phyloP scores from a whole-genome alignment of 2,797 vertebrate genomes.

The Anabacerthia variegaticeps region DNA sequence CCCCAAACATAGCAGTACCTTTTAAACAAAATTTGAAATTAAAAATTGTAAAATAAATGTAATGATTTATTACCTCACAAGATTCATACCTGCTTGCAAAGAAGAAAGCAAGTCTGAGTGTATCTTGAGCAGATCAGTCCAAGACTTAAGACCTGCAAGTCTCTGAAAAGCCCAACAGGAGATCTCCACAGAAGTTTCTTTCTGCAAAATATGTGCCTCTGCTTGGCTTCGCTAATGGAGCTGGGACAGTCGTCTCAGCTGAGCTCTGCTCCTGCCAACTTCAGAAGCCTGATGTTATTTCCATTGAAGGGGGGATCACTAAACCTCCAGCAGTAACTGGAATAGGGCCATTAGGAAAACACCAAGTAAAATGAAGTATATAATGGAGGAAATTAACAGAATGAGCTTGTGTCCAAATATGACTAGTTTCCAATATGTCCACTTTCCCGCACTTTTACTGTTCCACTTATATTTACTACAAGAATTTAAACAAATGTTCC shows the following conservation, averaged over 20 bases:
- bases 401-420: background rate
- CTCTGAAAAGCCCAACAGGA: background rate
- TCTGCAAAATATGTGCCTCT: background rate
- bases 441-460: background rate
- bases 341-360: background rate
- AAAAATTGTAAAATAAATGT: background rate
- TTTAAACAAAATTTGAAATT: background rate
- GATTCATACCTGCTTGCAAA: background rate
- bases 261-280: background rate
- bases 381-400: background rate
- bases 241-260: background rate
- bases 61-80: background rate
- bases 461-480: background rate
- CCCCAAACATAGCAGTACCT: background rate
- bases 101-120: background rate
- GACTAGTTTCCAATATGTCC: background rate
- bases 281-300: background rate
- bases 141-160: background rate
- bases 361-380: background rate
- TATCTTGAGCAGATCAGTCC: background rate
- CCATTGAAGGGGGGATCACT: background rate
- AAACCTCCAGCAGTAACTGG: background rate
- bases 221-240: fast-evolving
- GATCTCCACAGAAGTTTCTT: background rate
- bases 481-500: background rate